Base-by-base conservation (phyloP, 2,113 vertebrate genomes). In the Corythornis cristatus region DNA sequence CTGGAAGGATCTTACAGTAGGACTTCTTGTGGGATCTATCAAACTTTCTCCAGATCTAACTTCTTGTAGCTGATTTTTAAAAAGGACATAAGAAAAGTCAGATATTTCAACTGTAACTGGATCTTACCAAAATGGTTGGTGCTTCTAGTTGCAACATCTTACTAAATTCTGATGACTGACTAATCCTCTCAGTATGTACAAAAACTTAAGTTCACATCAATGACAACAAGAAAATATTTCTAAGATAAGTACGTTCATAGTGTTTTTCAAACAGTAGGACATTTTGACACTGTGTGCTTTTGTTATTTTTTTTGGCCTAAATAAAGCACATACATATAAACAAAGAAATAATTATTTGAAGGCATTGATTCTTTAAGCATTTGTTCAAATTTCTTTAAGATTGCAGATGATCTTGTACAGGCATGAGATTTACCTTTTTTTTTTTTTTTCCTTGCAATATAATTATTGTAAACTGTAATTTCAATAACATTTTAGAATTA, bases 231-330 rank as follows among this genome's bases (percentile, higher is more conserved):
- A 84, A 85, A n/a, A 11, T 1, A 48, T 42, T 48, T 76, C 13
- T 48, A 42, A 78, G 18, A 20, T 54, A 43, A n/a, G 6, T 4
- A 67, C 2, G 1, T 50, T 15, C 2, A 3, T 45, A 77, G 11
- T 73, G 9, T 65, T 60, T 81, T 86, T 51, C 37, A 75, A 61
- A 42, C 3, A 60, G 4, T 31, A 51, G 6, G 8, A 54, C 15
- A 1, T 42, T 53, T 13, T 15, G 65, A 48, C 2, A 3, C 1
- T 16, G 21, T 0, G 7, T 72, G 8, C 4, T 48, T 66, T 5
- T 50, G 8, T 43, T 66, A 54, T 43, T 4, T 42, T 11, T 68
- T 7, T 60, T 60, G 4, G 8, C 11, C 12, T 67, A 57, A 84
- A 67, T 50, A 51, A 53, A 8, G 5, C 56, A 9, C 12, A 50